Evolutionary conservation across 2,797 vertebrate genomes (phyloP).

Genomic region (Avahi laniger): DNA sequence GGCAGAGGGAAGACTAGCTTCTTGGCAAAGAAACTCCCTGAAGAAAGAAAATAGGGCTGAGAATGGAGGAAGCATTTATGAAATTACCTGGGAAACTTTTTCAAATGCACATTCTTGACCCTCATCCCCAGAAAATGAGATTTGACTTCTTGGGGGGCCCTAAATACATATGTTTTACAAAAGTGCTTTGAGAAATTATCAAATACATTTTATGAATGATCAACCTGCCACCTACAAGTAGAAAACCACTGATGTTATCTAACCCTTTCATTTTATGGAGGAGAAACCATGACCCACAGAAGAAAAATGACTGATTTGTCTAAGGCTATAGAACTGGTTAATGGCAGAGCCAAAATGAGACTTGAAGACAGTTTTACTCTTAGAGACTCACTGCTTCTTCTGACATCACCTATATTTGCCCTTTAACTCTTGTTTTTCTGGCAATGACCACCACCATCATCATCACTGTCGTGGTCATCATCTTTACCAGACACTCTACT

Average conservation of each 20-base stretch:
- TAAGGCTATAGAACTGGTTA: slow-evolving; percentile 55
- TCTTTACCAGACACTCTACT: neutral
- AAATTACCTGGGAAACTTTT: neutral
- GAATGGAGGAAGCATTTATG: neutral
- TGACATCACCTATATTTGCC: neutral
- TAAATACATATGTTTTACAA: neutral
- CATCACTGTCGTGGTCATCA: no score
- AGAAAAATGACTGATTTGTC: slow-evolving; percentile 54
- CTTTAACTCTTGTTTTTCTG: neutral
- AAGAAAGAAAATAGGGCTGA: slow-evolving; percentile 25
- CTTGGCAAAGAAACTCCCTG: slow-evolving; percentile 5
- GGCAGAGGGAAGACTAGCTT: slow-evolving; percentile 45
- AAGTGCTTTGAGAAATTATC: neutral
- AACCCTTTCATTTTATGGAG: slow-evolving; percentile 45
- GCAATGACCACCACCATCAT: accelerated
- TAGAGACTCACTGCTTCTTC: neutral
- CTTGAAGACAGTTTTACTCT: neutral
- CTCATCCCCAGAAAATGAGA: neutral
- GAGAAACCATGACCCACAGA: slow-evolving; percentile 46
- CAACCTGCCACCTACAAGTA: neutral
- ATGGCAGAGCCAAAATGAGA: accelerated
- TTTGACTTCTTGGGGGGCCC: neutral
- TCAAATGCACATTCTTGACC: neutral
- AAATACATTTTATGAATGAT: neutral
- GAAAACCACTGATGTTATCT: neutral